These are phyloP conservation scores for Pseudoips prasinana DNA, from an alignment of 2,888 invertebrate species.

Conservation along the genomic window DNA sequence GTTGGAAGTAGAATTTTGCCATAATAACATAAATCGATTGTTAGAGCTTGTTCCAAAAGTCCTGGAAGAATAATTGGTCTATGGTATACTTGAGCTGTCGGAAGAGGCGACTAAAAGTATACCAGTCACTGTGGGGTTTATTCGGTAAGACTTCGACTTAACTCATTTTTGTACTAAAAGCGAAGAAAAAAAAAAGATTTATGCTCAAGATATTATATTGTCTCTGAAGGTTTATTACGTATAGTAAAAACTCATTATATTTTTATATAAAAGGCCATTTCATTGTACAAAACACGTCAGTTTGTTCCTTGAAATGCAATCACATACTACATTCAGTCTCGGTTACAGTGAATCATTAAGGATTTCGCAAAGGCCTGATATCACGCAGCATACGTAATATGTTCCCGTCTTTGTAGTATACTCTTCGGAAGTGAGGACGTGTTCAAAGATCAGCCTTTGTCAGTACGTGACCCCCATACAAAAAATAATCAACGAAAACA, in stretches of 20 bases:
- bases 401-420: slow-evolving; percentile 6
- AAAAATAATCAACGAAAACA: too few species aligned
- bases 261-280: slow-evolving; percentile 17
- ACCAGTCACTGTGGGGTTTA: too few species aligned
- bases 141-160: too few species aligned
- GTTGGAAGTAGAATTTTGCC: too few species aligned
- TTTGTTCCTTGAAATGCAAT: slow-evolving; percentile 23
- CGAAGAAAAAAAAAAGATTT: too few species aligned
- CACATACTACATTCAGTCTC: slow-evolving; percentile 12
- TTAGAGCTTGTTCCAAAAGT: too few species aligned
- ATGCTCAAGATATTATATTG: slow-evolving; percentile 16
- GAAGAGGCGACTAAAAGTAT: too few species aligned
- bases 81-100: too few species aligned
- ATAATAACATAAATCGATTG: too few species aligned
- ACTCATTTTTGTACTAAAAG: too few species aligned
- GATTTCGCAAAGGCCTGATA: slow-evolving; percentile 10
- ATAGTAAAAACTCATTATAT: slow-evolving; percentile 9
- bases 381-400: slow-evolving; percentile 6
- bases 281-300: slow-evolving; percentile 7
- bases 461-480: slow-evolving; percentile 24
- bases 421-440: slow-evolving; percentile 16
- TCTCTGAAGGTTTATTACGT: slow-evolving; percentile 24
- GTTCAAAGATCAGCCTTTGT: slow-evolving; percentile 18
- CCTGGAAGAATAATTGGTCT: too few species aligned
- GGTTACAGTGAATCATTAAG: slow-evolving; percentile 16